A percentile compares a stretch with the other conserved stretches of the same genome.
These are phyloP conservation scores for Emydoidea blandingii DNA, from an alignment of 2,797 vertebrate genomes.

Conservation along the genomic window DNA sequence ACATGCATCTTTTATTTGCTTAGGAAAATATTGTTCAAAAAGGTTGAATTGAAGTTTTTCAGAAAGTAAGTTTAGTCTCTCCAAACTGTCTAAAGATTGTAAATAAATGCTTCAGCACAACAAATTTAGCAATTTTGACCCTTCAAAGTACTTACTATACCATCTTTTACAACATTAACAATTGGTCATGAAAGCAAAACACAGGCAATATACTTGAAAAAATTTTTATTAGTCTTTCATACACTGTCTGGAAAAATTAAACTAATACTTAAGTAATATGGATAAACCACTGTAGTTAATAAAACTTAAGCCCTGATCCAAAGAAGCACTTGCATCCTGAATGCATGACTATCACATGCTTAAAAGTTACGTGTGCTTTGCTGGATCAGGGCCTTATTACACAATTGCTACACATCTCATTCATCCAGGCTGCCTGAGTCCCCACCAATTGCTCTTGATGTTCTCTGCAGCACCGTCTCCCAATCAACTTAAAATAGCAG, in stretches of 20 bases:
- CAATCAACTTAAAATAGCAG: constrained; percentile 1
- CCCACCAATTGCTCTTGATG: not conserved
- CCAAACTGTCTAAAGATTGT: not conserved
- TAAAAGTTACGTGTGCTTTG: not conserved
- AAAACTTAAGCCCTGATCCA: not conserved
- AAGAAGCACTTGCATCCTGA: not conserved
- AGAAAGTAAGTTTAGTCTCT: not conserved
- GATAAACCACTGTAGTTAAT: not conserved
- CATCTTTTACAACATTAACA: not conserved
- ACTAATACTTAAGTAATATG: not conserved
- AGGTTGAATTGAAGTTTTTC: not conserved
- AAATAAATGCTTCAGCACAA: constrained; percentile 11
- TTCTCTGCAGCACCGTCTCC: not conserved
- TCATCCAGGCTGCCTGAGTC: not conserved
- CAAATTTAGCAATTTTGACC: not conserved
- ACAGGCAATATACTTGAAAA: not conserved
- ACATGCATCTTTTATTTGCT: not conserved
- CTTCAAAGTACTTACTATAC: not conserved
- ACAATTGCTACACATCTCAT: not conserved
- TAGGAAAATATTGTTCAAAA: not conserved
- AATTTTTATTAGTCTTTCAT: constrained; percentile 43
- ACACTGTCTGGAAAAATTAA: constrained; percentile 6
- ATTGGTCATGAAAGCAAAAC: not conserved
- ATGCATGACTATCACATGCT: not conserved
- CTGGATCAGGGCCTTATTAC: constrained; percentile 4